Base-by-base conservation (phyloP, 1,140 invertebrate species). In the Bombus confusus region DNA sequence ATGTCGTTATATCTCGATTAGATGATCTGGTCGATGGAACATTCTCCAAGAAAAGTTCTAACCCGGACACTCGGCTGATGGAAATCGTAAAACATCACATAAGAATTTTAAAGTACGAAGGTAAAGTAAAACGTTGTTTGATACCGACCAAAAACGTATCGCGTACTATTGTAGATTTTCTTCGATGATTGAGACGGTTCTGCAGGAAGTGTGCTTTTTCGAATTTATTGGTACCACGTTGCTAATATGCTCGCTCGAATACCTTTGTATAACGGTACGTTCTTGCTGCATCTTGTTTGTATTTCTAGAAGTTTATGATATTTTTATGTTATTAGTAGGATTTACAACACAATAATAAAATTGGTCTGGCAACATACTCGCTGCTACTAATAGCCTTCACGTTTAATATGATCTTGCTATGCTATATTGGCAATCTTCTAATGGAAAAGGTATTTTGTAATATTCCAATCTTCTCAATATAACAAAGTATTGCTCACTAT, bases 381-480 rank as follows among this genome's bases (percentile, higher is more conserved):
- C 47, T 90, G 41, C 34, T 93, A 28, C 31, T 93, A 0, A 52
- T 91, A 41, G 89, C 90, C 12, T 81, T 92, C 28, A 90, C 77
- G 1, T 89, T 91, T 34, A 93, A 93, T 85, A 87, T 93, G 52
- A 91, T 90, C 37, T 91, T 93, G 59, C 89, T 92, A n/a, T 93
- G 92, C 18, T 88, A 90, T 18, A 91, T 93, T 41, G 91, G 92
- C 9, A 88, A 93, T 31, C 64, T 92, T n/a, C 73, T 93, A 1
- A 86, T 87, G 15, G 83, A 92, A 75, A 86, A 93, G 87, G 92
- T 93, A 91, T 1, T 62, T 64, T 41, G 22, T 64, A 22, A 52
- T 22, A 52, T 22, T 22, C 18, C 5, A 52, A 22, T 52, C 47
- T 52, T 52, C 6, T 52, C 47, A 22, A 52, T 52, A 52, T 52